These are phyloP conservation scores for Epinephelus cyanopodus DNA, from an alignment of 2,113 vertebrate species.

Conservation along the genomic window DNA sequence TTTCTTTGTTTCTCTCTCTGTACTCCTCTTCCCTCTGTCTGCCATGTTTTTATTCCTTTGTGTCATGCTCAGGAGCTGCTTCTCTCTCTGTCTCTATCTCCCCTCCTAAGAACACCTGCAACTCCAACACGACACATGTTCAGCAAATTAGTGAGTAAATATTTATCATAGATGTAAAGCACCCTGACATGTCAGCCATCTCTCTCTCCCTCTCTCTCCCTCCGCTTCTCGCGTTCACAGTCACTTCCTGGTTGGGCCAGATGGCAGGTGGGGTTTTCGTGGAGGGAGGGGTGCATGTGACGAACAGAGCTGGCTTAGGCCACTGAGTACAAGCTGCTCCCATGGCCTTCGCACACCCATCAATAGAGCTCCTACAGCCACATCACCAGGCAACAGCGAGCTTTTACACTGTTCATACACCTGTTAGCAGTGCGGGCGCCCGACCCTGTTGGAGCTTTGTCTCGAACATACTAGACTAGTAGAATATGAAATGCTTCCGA, in stretches of 20 bases:
- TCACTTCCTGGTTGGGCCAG: slow-evolving; percentile 76
- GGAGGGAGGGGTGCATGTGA: slow-evolving; percentile 37
- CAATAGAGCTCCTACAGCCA: slow-evolving; percentile 45
- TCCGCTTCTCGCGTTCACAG: slow-evolving; percentile 30
- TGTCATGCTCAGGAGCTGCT: slow-evolving; percentile 22
- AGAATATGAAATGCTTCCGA: neutral
- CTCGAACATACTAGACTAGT: neutral
- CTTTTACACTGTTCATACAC: slow-evolving; percentile 23
- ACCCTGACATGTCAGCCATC: slow-evolving; percentile 53
- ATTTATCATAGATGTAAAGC: slow-evolving; percentile 73
- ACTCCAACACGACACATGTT: slow-evolving; percentile 54
- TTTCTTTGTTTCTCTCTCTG: slow-evolving; percentile 41
- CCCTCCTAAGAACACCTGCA: neutral
- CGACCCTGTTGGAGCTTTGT: neutral
- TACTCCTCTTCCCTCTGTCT: slow-evolving; percentile 27
- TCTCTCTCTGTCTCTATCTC: neutral
- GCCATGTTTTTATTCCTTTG: slow-evolving; percentile 44
- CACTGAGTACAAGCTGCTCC: slow-evolving; percentile 74
- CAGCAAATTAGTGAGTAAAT: slow-evolving; percentile 75
- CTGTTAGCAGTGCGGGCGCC: slow-evolving; percentile 5
- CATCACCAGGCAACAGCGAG: slow-evolving; percentile 66
- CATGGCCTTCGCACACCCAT: slow-evolving; percentile 63
- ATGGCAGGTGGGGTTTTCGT: slow-evolving; percentile 77
- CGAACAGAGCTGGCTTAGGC: slow-evolving; percentile 59
- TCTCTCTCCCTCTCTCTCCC: neutral